These are phyloP conservation scores for Azorinus chamasolen DNA, from an alignment of 2,888 invertebrate species.

Conservation along the genomic window DNA sequence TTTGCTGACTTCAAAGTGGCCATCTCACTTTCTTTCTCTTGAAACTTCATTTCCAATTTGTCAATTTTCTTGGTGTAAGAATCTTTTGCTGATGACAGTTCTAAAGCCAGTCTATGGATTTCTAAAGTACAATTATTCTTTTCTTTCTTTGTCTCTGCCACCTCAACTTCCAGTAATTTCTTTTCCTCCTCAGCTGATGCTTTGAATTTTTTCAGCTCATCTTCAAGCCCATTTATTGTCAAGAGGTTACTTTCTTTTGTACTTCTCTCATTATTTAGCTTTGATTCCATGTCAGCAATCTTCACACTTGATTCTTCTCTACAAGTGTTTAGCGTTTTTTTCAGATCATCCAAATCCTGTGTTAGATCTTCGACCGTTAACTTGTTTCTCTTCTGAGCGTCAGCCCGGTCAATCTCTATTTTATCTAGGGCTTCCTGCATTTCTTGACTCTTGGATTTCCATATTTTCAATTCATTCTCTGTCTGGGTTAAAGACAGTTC, in stretches of 20 bases:
- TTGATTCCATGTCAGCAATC: constrained; percentile 45
- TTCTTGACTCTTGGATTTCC: constrained; percentile 39
- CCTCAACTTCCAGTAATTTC: constrained; percentile 37
- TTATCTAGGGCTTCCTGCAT: constrained; percentile 56
- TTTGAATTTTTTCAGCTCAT: constrained; percentile 42
- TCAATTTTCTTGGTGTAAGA: constrained; percentile 36
- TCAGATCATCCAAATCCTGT: too few species aligned
- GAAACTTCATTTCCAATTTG: constrained; percentile 34
- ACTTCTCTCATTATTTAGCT: constrained; percentile 39
- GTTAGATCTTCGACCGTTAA: too few species aligned
- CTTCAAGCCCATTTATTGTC: constrained; percentile 35
- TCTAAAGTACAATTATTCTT: constrained; percentile 53
- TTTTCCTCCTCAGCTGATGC: constrained; percentile 27
- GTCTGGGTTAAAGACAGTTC: too few species aligned
- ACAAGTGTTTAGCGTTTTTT: constrained; percentile 44
- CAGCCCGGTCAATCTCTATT: too few species aligned
- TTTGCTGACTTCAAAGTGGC: constrained; percentile 19
- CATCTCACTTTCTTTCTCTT: constrained; percentile 50
- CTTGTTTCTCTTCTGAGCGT: too few species aligned
- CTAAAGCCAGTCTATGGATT: constrained; percentile 54
- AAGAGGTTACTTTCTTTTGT: constrained; percentile 27
- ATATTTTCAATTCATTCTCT: constrained; percentile 53
- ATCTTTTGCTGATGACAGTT: constrained; percentile 38
- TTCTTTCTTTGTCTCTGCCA: constrained; percentile 36
- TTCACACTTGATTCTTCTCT: constrained; percentile 37